Base-by-base conservation (phyloP, 2,888 invertebrate species). In the Gymnosoma rotundatum region DNA sequence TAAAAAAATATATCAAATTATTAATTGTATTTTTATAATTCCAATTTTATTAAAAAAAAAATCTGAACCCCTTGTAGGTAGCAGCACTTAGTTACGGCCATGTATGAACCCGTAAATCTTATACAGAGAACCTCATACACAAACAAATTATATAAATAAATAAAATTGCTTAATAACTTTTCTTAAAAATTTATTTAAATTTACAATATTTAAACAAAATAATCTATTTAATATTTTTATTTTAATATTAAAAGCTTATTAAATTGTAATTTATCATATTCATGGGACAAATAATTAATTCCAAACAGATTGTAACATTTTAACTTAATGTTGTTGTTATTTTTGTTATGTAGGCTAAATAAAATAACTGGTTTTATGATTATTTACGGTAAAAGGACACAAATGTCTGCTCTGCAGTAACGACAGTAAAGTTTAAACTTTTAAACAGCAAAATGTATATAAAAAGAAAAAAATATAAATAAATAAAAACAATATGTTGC, bases 401-500 rank as follows among this genome's bases (percentile, higher is more conserved):
- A 76, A 69, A 79, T 69, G 45, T n/a, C 60, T 25, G 32, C 7
- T 32, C 56, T 36, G 25, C 14, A 18, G 54, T 10, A 70, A 63
- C 45, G n/a, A n/a, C 2, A 52, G 16, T 7, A 38, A 66, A 60
- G 14, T 12, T 48, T 36, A 5, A 52, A 67, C 32, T 75, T 75
- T 70, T 58, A 52, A 75, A 64, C 63, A 74, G 56, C 7, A 61
- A 52, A 45, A 18, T 60, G 25, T 16, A 60, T 54, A 45, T 36
- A 14, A 45, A 67, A 76, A 63, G 12, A 52, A 63, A 63, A 70
- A 61, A 18, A 50, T 16, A 56, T 18, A 78, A 64, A 79, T 66
- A 66, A 84, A 74, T 78, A 81, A 78, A 81, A 81, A 66, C 84
- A 84, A 81, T 84, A 84, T 84, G 84, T 84, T 81, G 74, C 78